A percentile compares a stretch with the other conserved stretches of the same genome.
Evolutionary conservation across 1,140 invertebrate species (phyloP).

Genomic region (Venustaconcha ellipsiformis): DNA sequence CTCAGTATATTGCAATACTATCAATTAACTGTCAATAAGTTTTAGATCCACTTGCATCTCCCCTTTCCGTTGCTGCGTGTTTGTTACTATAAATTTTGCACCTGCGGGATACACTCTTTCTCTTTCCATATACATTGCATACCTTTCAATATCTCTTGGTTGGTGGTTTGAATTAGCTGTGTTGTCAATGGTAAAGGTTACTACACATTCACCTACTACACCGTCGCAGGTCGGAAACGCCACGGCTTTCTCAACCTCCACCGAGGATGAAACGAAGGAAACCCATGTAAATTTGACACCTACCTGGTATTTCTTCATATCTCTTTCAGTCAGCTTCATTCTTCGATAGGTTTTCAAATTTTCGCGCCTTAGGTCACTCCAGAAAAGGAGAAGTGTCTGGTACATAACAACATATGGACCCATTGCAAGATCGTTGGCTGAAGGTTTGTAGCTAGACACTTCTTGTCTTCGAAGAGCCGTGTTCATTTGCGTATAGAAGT

Average conservation of each 20-base stretch:
- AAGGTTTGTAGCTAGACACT: slow-evolving; percentile 2
- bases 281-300: slow-evolving; percentile 18
- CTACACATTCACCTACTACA: neutral
- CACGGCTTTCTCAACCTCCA: neutral
- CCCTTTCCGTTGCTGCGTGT: neutral
- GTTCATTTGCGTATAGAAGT: slow-evolving; percentile 6
- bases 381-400: slow-evolving; percentile 1
- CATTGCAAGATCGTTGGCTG: slow-evolving; percentile 15
- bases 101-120: slow-evolving; percentile 22
- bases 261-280: slow-evolving; percentile 15
- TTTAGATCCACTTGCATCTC: neutral
- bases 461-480: slow-evolving; percentile 11
- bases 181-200: slow-evolving; percentile 14
- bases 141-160: slow-evolving; percentile 19
- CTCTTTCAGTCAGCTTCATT: slow-evolving; percentile 13
- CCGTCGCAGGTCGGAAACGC: neutral
- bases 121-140: slow-evolving; percentile 1
- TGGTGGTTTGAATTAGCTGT: neutral
- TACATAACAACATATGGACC: slow-evolving; percentile 21
- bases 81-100: slow-evolving; percentile 11
- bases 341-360: slow-evolving; percentile 8
- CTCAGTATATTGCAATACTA: too few relatives aligned
- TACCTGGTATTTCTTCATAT: slow-evolving; percentile 11
- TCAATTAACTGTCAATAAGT: neutral
- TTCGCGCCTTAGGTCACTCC: slow-evolving; percentile 8